phyloP scores from a whole-genome alignment of 2,888 invertebrate species.

The Drosophila longiperda region DNA sequence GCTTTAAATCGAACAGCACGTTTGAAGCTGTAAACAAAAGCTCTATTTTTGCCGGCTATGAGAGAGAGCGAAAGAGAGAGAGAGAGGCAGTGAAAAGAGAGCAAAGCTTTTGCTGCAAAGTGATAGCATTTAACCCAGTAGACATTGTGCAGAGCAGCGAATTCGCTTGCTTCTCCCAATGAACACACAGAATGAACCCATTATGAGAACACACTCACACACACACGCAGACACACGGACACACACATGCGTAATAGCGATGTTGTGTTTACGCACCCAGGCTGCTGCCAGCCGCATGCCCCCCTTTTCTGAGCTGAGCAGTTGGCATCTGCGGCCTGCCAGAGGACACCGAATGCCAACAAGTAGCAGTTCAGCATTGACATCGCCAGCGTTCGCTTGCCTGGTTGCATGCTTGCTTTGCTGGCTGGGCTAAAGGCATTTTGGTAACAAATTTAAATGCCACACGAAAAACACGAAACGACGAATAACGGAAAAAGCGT shows the following conservation, averaged over 20 bases:
- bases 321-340: conserved; percentile 60
- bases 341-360: conserved; percentile 70
- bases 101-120: conserved; percentile 54
- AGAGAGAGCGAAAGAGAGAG: not conserved
- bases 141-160: conserved; percentile 51
- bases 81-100: not conserved
- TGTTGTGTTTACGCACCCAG: conserved; percentile 28
- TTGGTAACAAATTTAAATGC: conserved; percentile 3
- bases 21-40: conserved; percentile 11
- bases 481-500: conserved; percentile 5
- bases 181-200: conserved; percentile 44
- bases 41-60: conserved; percentile 24
- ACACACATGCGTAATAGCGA: conserved; percentile 25
- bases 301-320: conserved; percentile 13
- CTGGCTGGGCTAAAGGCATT: not conserved
- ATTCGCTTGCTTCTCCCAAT: conserved; percentile 40
- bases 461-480: not conserved
- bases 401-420: not conserved
- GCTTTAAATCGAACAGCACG: conserved; percentile 4
- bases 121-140: conserved; percentile 45
- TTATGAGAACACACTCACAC: not conserved
- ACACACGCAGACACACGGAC: not conserved
- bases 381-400: conserved; percentile 74
- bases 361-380: conserved; percentile 79
- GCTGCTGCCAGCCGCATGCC: not conserved